Evolutionary conservation across 2,797 vertebrate genomes (phyloP), one percentile per base, ranked within the genome.

Genomic region (Pseudochromis fuscus): DNA sequence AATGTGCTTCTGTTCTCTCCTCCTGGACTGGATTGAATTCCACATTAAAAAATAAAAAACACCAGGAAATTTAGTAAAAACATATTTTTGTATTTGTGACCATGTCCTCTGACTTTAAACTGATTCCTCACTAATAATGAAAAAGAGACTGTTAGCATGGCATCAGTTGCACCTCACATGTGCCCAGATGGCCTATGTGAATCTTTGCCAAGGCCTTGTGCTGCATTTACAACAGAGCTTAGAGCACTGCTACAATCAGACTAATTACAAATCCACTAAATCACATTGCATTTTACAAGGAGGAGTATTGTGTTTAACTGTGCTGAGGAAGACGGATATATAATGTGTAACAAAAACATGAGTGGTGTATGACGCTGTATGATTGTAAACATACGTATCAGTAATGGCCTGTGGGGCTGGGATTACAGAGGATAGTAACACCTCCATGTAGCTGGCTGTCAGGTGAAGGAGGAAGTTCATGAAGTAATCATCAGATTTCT

Each of bases 121-220:
- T 28, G 21, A 61, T 38, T 51, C 23, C 25, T 28, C 42, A 49
- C 58, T 35, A 37, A 40, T 73, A 67, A 65, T 51, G 49, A 63
- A 55, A 44, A 49, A 21, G 52, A 58, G 40, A 42, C 46, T 51
- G 30, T 31, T 67, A 59, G 46, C 18, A 56, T 73, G 58, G 67
- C 69, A 81, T 85, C 79, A 83, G 79, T 75, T 84, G 80, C 44
- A 79, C 63, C 75, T 81, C 67, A 51, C 57, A 72, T 66, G 53
- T 51, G 78, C 65, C 69, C 84, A 90, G 79, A 87, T 78, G 83
- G 84, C 69, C 67, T 7, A 35, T 63, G 46, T 77, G 77, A 84
- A 56, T 71, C 81, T 60, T 40, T 83, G 83, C 83, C 79, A 84
- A 79, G 62, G 68, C 60, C 33, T 69, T 40, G 0, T 70, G 73